Percentiles rank a stretch among this genome's conserved stretches.
Evolutionary conservation across 2,888 invertebrate species (phyloP).

Genomic region (Meganola albula): DNA sequence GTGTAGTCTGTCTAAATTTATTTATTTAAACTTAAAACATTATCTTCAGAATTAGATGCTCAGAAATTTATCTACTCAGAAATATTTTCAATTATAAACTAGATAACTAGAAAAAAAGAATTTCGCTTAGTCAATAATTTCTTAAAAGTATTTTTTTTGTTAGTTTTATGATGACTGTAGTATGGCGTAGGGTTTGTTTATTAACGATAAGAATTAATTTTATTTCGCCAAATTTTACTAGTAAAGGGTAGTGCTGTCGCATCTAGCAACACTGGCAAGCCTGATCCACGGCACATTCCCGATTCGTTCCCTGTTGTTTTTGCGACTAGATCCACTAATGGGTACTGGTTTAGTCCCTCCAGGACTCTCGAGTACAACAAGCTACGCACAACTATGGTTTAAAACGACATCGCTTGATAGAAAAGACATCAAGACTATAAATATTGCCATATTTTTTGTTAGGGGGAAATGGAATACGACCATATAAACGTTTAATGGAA

Average conservation of each 20-base stretch:
- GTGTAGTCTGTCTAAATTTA: too few species aligned
- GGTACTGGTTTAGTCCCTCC: constrained; percentile 62
- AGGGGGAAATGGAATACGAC: background rate
- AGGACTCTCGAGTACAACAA: constrained; percentile 31
- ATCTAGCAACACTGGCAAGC: constrained; percentile 48
- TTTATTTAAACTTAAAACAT: too few species aligned
- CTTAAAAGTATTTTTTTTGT: too few species aligned
- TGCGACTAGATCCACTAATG: constrained; percentile 70
- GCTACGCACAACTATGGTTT: constrained; percentile 24
- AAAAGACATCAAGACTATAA: constrained; percentile 16
- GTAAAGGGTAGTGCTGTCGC: constrained; percentile 28
- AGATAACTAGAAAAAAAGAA: too few species aligned
- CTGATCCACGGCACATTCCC: constrained; percentile 69
- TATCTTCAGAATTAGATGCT: too few species aligned
- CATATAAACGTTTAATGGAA: background rate
- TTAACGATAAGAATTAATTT: too few species aligned
- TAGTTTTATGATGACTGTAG: too few species aligned
- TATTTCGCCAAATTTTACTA: constrained; percentile 12
- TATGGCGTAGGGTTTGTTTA: too few species aligned
- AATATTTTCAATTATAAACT: too few species aligned
- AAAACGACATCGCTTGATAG: constrained; percentile 24
- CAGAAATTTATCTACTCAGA: too few species aligned
- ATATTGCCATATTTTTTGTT: constrained; percentile 11
- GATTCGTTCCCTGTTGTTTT: constrained; percentile 78
- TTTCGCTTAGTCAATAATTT: too few species aligned